These are phyloP conservation scores for Armadillidium nasatum DNA, from an alignment of 1,140 invertebrate species.

Conservation along the genomic window DNA sequence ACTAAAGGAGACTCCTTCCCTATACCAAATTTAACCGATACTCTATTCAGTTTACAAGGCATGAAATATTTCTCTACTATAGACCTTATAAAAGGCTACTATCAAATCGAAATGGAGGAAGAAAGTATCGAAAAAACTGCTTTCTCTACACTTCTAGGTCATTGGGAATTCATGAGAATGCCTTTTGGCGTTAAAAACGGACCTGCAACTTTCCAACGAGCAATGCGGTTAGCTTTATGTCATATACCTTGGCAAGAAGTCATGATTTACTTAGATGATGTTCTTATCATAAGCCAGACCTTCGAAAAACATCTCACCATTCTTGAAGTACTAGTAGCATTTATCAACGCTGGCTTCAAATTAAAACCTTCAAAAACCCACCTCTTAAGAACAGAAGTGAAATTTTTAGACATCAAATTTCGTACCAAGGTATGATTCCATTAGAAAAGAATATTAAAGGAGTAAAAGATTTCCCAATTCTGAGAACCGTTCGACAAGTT, in stretches of 20 bases:
- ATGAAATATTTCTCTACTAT: not conserved
- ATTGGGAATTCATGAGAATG: not conserved
- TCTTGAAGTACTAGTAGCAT: not conserved
- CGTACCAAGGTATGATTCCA: not conserved
- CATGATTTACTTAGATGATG: not conserved
- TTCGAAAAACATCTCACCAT: not conserved
- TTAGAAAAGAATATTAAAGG: not conserved
- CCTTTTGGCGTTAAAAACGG: not conserved
- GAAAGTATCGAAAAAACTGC: not conserved
- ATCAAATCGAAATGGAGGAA: not conserved
- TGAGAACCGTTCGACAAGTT: not conserved
- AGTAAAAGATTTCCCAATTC: not conserved
- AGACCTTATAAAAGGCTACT: not conserved
- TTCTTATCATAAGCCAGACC: not conserved
- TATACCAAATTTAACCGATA: slow-evolving; percentile 5
- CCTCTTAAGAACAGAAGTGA: not conserved
- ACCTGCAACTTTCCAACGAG: not conserved
- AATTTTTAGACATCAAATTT: not conserved
- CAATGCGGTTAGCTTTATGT: not conserved
- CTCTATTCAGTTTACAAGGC: slow-evolving; percentile 2
- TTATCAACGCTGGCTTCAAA: not conserved
- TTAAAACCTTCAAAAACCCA: not conserved
- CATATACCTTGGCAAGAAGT: not conserved
- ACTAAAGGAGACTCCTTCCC: not conserved
- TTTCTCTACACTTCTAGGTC: not conserved